Percentiles rank a stretch among this genome's conserved stretches.
phyloP scores from a whole-genome alignment of 2,888 invertebrate genomes.

The Agrilus cyanescens region DNA sequence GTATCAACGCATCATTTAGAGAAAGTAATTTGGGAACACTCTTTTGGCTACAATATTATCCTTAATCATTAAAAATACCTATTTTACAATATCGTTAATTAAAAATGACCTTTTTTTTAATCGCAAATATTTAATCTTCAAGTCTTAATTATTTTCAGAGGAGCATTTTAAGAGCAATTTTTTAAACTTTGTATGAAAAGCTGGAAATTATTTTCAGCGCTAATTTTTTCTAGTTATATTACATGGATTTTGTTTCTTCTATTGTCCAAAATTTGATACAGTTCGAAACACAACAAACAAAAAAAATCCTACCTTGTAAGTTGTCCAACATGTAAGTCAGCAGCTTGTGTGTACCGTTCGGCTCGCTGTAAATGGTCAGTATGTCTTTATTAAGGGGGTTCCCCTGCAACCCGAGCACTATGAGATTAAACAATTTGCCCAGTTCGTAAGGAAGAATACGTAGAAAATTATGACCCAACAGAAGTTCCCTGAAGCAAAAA shows the following conservation, averaged over 20 bases:
- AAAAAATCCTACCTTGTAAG: conserved; percentile 65
- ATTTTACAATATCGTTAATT: too few relatives aligned
- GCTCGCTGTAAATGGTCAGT: conserved; percentile 81
- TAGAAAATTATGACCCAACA: conserved; percentile 88
- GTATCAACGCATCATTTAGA: too few relatives aligned
- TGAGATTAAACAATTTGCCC: conserved; percentile 93
- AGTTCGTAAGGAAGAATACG: conserved; percentile 92
- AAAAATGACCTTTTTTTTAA: too few relatives aligned
- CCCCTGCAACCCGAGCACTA: conserved; percentile 82
- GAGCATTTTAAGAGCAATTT: too few relatives aligned
- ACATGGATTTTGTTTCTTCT: neutral
- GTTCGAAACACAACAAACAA: neutral
- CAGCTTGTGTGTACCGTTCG: conserved; percentile 88
- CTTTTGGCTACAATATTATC: too few relatives aligned
- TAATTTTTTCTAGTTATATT: neutral
- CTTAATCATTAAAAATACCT: too few relatives aligned
- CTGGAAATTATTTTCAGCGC: too few relatives aligned
- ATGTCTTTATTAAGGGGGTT: conserved; percentile 93
- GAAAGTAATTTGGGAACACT: too few relatives aligned
- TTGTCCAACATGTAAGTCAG: conserved; percentile 92
- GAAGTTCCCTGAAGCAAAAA: conserved; percentile 65
- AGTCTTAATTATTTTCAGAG: too few relatives aligned
- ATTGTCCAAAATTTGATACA: neutral
- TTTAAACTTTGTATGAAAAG: too few relatives aligned
- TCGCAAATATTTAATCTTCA: too few relatives aligned